These are phyloP conservation scores for Drosophila stalkeri DNA, from an alignment of 2,888 invertebrate species.

Conservation along the genomic window DNA sequence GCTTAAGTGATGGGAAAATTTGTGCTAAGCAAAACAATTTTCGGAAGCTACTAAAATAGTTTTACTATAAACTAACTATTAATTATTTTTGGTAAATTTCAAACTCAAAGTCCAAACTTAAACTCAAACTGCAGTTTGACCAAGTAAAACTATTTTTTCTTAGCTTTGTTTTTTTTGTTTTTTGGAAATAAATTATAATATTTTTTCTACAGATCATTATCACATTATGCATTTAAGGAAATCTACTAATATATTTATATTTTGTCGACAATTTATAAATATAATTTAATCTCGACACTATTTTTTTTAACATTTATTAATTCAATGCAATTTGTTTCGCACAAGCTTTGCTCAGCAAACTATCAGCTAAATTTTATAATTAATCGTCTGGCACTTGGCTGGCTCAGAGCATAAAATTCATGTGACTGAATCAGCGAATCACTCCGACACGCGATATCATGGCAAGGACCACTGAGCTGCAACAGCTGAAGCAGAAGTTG, in stretches of 20 bases:
- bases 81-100: background rate
- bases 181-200: no score
- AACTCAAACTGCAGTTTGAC: background rate
- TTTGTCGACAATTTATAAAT: background rate
- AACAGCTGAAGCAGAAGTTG: conserved; percentile 24
- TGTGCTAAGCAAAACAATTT: background rate
- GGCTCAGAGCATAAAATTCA: conserved; percentile 57
- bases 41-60: background rate
- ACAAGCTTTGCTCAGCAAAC: conserved; percentile 4
- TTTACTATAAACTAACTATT: background rate
- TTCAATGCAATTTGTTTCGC: conserved; percentile 13
- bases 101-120: background rate
- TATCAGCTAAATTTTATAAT: conserved; percentile 52
- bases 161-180: no score
- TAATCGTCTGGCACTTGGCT: conserved; percentile 76
- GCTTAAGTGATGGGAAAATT: background rate
- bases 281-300: background rate
- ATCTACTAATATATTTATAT: no score
- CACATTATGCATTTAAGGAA: no score
- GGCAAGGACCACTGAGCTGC: conserved; percentile 1
- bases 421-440: conserved; percentile 45
- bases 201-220: no score
- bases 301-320: background rate
- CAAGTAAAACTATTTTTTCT: no score
- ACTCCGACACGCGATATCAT: conserved; percentile 3